Evolutionary conservation across 1,140 invertebrate species (phyloP), one percentile per base, ranked within the genome.

Genomic region (Epicauta chinensis): DNA sequence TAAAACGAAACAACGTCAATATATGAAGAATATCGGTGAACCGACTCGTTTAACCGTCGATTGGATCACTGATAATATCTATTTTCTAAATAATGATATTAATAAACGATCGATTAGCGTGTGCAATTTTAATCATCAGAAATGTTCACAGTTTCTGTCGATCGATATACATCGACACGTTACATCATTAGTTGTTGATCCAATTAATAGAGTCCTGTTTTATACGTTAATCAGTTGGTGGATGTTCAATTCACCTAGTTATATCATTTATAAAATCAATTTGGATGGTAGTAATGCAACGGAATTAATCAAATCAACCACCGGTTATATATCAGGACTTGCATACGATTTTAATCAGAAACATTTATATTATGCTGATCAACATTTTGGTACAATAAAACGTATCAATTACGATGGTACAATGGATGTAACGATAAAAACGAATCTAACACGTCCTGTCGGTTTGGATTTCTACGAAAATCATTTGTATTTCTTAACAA

Each of bases 41-140:
- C 89, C 89, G 0, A 78, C 77, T 53, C 77, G 83, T 55, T 61
- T 92, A 13, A 77, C 84, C 0, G 76, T 89, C 4, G 88, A 92
- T 63, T 91, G 88, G 88, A 72, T 85, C 10, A 85, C 82, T 0
- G 74, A 81, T 11, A 91, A 91, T 59, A 71, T 90, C 1, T 91
- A 91, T 62, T 88, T 83, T 64, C 79, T 81, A 45, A 81, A 87
- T 62, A 80, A 77, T 48, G 73, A 75, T 3, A 59, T 62, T 1
- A 30, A 42, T 0, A 63, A 60, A 2, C 71, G 68, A 30, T 66
- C 59, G 10, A 72, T 82, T 2, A 64, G 75, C 41, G 76, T 79
- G 0, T 85, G 84, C 53, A 74, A 77, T 50, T 73, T 83, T 31
- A 59, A 65, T 0, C 68, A 69, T 34, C 70, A 75, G 58, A 72